phyloP scores from a whole-genome alignment of 2,113 vertebrate genomes.

The Pluvialis apricaria region DNA sequence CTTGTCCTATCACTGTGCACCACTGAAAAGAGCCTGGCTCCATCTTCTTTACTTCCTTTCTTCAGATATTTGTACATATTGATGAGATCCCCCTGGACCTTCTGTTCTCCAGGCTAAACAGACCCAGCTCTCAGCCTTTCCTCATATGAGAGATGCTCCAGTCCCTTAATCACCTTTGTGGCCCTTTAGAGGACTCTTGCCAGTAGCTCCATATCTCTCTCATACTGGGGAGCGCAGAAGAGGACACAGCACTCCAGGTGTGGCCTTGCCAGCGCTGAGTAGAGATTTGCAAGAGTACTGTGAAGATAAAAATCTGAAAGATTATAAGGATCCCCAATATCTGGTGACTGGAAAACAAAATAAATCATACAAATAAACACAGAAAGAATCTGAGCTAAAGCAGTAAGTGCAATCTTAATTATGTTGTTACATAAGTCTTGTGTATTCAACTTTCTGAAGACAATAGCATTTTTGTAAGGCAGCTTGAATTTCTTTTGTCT shows the following conservation, averaged over 20 bases:
- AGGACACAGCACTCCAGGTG: background rate
- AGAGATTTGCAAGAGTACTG: background rate
- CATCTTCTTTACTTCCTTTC: background rate
- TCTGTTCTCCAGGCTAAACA: background rate
- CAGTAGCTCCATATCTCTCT: background rate
- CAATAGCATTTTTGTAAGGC: background rate
- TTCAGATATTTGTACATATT: background rate
- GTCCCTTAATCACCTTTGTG: background rate
- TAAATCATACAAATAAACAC: background rate
- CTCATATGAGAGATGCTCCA: background rate
- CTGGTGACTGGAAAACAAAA: background rate
- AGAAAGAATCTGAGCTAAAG: background rate
- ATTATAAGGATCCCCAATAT: background rate
- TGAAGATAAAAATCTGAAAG: background rate
- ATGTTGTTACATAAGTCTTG: background rate
- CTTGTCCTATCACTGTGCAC: background rate
- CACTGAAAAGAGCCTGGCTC: background rate
- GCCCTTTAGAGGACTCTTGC: background rate
- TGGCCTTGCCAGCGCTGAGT: background rate
- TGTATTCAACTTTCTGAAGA: background rate
- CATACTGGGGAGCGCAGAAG: background rate
- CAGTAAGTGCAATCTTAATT: background rate
- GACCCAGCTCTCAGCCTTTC: background rate
- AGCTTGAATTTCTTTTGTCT: background rate
- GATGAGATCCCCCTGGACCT: background rate